Base-by-base conservation (phyloP, 2,888 invertebrate species). In the Eulithis testata region DNA sequence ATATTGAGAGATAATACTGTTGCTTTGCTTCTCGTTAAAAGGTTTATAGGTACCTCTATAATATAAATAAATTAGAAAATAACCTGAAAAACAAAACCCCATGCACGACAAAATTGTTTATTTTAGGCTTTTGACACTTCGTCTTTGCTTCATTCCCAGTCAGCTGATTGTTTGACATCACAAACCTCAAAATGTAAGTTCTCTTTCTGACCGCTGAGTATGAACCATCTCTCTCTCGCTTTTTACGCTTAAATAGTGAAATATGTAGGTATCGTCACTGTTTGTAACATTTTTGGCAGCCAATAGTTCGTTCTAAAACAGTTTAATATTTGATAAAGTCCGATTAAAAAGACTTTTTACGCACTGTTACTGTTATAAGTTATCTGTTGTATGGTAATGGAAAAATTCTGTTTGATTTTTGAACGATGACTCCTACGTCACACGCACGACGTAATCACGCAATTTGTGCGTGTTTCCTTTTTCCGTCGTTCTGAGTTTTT, bases 1-100 rank as follows among this genome's bases (percentile, higher is more conserved):
- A 92, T 91, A 57, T 21, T 36, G 55, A 40, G 14, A 66, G 47
- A 44, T n/a, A 21, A 40, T 11, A n/a, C 21, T 27, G 40, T 40
- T 7, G 3, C 51, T n/a, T n/a, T n/a, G 27, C 9, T 21, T 49
- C n/a, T n/a, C n/a, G 11, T 21, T 47, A 49, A 40, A 40, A 37
- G 1, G 21, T 8, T 12, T 36, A 37, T 8, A 21, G 21, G 21
- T 21, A 21, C 21, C 21, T n/a, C 0, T 36, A 9, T 36, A 36
- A 5, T 2, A 27, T 4, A 31, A 3, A n/a, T 51, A 1, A 7
- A 52, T 3, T n/a, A 8, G 12, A 52, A 14, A 51, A 27, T 58
- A 51, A 58, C 58, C 58, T 50, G 37, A 12, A 5, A 11, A 36
- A 47, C 5, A 21, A 12, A 36, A 31, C 27, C 6, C 2, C 43